A percentile compares a stretch with the other conserved stretches of the same genome.
Conservation (phyloP, 2,888 invertebrate species). For the Tipula vernalis region DNA sequence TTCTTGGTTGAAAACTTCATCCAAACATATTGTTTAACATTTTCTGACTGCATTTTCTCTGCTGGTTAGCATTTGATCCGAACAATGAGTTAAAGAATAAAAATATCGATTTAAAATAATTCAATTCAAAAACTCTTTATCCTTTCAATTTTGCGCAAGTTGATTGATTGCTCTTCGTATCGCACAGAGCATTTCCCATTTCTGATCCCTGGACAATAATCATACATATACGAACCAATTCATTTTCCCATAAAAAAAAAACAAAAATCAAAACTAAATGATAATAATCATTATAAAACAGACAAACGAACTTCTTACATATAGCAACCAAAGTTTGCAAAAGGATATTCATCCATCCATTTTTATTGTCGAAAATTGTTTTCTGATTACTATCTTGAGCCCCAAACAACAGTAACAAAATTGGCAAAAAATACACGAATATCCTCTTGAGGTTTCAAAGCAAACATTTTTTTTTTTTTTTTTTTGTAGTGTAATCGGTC, state of each 20-base stretch:
- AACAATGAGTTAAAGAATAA: too few species aligned
- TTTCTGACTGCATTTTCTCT: too few species aligned
- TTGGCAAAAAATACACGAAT: background rate
- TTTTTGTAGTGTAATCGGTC: background rate
- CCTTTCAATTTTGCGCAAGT: background rate
- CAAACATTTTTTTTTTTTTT: background rate
- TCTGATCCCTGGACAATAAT: background rate
- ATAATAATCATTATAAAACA: background rate
- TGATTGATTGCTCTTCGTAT: background rate
- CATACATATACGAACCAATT: background rate
- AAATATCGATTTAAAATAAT: background rate
- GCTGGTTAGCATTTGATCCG: too few species aligned
- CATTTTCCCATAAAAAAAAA: background rate
- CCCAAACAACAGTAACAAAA: background rate
- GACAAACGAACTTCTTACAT: background rate
- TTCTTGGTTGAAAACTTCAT: too few species aligned
- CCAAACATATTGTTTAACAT: too few species aligned
- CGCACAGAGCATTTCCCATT: background rate
- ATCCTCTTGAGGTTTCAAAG: background rate
- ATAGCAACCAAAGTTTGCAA: background rate
- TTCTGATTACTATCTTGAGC: slow-evolving; percentile 4
- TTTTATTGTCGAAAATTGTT: slow-evolving; percentile 4
- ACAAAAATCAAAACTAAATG: background rate
- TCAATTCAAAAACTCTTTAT: background rate
- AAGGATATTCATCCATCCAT: background rate